These are phyloP conservation scores for Trichogramma evanescens DNA, from an alignment of 2,888 invertebrate species.

Conservation along the genomic window DNA sequence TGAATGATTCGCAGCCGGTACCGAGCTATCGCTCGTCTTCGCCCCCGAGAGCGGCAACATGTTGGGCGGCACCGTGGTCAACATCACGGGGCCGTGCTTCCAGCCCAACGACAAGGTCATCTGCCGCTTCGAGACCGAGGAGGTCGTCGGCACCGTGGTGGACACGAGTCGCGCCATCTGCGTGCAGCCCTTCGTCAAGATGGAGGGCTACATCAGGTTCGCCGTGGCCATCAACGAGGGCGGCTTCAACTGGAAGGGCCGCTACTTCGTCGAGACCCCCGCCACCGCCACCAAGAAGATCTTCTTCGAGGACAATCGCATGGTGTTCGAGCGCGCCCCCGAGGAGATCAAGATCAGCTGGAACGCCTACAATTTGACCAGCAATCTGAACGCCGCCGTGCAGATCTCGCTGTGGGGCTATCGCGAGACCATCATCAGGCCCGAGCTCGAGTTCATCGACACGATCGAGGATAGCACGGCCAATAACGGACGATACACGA, in stretches of 20 bases:
- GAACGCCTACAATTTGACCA: constrained; percentile 79
- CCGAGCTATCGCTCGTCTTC: constrained; percentile 74
- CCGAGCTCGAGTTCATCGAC: constrained; percentile 76
- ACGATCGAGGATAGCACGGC: constrained; percentile 56
- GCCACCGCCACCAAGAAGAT: constrained; percentile 80
- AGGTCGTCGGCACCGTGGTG: constrained; percentile 69
- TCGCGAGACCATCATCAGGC: constrained; percentile 72
- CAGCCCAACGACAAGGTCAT: constrained; percentile 66
- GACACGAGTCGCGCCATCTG: constrained; percentile 81
- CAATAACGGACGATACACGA: constrained; percentile 67
- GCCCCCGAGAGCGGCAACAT: constrained; percentile 95
- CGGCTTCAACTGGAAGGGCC: constrained; percentile 82
- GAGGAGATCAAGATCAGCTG: constrained; percentile 72
- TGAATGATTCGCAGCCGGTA: constrained; percentile 58
- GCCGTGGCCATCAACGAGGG: constrained; percentile 72
- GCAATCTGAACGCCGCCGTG: constrained; percentile 67
- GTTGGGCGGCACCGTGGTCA: constrained; percentile 93
- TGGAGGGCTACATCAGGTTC: constrained; percentile 82
- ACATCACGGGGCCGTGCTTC: constrained; percentile 94
- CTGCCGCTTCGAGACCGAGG: constrained; percentile 77
- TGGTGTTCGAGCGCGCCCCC: constrained; percentile 67
- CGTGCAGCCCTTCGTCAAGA: constrained; percentile 77
- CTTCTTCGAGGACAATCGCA: constrained; percentile 63
- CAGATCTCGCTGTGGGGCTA: constrained; percentile 86
- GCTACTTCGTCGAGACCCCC: constrained; percentile 87